These are phyloP conservation scores for Melipona beecheii DNA, from an alignment of 2,888 invertebrate species.

Conservation along the genomic window DNA sequence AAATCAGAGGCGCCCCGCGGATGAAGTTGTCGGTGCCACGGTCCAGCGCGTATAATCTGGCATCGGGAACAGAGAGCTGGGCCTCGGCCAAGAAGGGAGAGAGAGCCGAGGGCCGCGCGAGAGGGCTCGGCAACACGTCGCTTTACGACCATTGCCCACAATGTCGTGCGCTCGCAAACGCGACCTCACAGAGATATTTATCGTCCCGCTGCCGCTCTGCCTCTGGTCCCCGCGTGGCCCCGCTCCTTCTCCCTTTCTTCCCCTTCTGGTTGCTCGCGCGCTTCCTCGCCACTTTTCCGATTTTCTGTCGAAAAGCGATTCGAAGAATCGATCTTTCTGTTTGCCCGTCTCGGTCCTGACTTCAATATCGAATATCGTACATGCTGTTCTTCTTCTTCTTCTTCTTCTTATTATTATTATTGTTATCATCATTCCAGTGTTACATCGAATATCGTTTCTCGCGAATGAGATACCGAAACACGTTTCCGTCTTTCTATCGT, in stretches of 20 bases:
- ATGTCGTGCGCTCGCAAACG: slow-evolving; percentile 74
- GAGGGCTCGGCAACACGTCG: slow-evolving; percentile 64
- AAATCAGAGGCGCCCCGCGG: slow-evolving; percentile 82
- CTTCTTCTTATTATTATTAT: no score
- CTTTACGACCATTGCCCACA: slow-evolving; percentile 77
- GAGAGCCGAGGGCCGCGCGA: slow-evolving; percentile 38
- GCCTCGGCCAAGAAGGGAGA: slow-evolving; percentile 59
- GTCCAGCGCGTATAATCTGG: slow-evolving; percentile 70
- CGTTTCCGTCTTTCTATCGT: no score
- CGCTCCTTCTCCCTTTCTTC: slow-evolving; percentile 8
- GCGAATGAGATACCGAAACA: no score
- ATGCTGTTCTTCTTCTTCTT: no score
- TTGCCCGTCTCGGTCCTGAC: no score
- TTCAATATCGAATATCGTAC: no score
- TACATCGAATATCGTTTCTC: no score
- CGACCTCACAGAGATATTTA: slow-evolving; percentile 76
- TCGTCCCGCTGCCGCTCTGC: slow-evolving; percentile 70
- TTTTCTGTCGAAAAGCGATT: no score
- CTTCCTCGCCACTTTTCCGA: slow-evolving; percentile 3
- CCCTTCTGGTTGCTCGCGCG: slow-evolving; percentile 1
- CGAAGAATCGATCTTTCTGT: no score
- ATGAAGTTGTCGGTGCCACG: slow-evolving; percentile 81
- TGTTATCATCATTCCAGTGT: no score
- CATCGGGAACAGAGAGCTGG: slow-evolving; percentile 62
- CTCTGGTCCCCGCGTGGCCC: background rate